These are phyloP conservation scores for Zhuqinia jingwanae DNA, from an alignment of 2,888 invertebrate genomes.

Conservation along the genomic window DNA sequence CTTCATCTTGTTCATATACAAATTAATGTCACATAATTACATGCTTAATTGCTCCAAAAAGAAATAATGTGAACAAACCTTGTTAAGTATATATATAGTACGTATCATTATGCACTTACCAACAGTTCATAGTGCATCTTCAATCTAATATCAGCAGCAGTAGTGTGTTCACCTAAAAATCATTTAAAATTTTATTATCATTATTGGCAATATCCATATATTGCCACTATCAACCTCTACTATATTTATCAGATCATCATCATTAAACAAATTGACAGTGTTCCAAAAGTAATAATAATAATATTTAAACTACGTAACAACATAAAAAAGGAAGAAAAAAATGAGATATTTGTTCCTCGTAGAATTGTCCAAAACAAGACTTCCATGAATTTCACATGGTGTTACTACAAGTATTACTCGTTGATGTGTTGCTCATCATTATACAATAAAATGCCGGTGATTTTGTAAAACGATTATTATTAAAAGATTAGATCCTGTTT, in stretches of 20 bases:
- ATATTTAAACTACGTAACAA: too few relatives aligned
- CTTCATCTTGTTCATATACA: background rate
- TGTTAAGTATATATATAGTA: background rate
- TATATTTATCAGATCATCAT: background rate
- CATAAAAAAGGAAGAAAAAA: too few relatives aligned
- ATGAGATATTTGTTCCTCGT: too few relatives aligned
- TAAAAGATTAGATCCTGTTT: too few relatives aligned
- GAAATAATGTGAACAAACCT: background rate
- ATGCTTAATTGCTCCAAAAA: background rate
- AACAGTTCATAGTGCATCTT: too few relatives aligned
- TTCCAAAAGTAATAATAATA: too few relatives aligned
- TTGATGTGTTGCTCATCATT: background rate
- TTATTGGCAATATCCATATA: too few relatives aligned
- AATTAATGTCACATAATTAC: constrained; percentile 35
- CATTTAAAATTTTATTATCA: background rate
- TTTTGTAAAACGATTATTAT: background rate
- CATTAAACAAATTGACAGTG: constrained; percentile 9
- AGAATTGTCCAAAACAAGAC: background rate
- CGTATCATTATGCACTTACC: background rate
- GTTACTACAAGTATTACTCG: too few relatives aligned
- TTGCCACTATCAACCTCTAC: too few relatives aligned
- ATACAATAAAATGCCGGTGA: background rate
- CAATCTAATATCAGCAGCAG: too few relatives aligned
- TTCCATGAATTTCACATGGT: background rate
- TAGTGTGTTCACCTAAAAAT: constrained; percentile 6